Evolutionary conservation across 2,113 vertebrate species (phyloP).

Genomic region (Perccottus glenii): DNA sequence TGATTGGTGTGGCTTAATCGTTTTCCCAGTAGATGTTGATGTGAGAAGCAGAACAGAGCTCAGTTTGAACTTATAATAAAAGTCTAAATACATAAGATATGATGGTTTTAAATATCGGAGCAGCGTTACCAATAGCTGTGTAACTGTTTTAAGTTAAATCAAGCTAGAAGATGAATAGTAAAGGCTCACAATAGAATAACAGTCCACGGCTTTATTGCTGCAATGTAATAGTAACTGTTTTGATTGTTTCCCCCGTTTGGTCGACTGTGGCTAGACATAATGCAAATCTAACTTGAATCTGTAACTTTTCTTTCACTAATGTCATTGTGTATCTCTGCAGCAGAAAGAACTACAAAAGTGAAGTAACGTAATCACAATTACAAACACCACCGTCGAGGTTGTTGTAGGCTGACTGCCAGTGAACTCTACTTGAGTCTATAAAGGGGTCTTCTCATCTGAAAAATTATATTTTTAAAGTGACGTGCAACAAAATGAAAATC

Average conservation of each 20-base stretch:
- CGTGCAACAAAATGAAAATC: constrained; percentile 1
- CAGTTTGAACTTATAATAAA: not conserved
- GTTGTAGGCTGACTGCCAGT: constrained; percentile 17
- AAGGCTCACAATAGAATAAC: no score
- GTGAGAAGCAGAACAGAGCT: constrained; percentile 31
- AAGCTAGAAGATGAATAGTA: not conserved
- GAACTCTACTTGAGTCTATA: not conserved
- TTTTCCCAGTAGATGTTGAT: constrained; percentile 23
- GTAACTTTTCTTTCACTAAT: constrained; percentile 28
- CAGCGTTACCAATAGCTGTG: not conserved
- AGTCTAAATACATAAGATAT: not conserved
- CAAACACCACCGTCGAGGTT: constrained; percentile 11
- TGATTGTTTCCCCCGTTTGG: not conserved
- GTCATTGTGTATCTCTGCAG: constrained; percentile 6
- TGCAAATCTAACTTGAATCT: constrained; percentile 14
- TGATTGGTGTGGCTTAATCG: constrained; percentile 21
- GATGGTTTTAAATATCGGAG: not conserved
- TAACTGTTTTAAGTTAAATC: not conserved
- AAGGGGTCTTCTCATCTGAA: constrained; percentile 8
- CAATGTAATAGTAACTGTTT: not conserved
- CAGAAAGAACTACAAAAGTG: constrained; percentile 7
- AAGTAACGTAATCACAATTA: constrained; percentile 31
- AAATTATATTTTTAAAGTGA: constrained; percentile 37
- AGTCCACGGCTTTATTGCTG: not conserved
- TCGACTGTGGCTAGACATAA: constrained; percentile 16